Evolutionary conservation across 2,888 invertebrate genomes (phyloP).

Genomic region (Caradrina kadenii): DNA sequence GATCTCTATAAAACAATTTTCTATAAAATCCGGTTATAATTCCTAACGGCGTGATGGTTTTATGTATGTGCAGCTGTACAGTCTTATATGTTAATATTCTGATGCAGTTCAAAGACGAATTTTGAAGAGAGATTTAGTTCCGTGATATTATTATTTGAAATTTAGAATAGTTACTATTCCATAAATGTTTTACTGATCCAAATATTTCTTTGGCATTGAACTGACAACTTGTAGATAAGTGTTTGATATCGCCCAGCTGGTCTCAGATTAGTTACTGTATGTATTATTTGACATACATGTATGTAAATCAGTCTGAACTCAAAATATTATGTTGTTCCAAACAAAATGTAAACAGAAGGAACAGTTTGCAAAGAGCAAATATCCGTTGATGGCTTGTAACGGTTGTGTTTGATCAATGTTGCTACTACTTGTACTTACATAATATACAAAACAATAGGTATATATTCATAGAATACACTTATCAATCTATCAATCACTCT

Average conservation of each 20-base stretch:
- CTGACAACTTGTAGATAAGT: slow-evolving; percentile 28
- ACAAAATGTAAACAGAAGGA: slow-evolving; percentile 36
- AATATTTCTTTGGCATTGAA: slow-evolving; percentile 51
- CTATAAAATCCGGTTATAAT: slow-evolving; percentile 4
- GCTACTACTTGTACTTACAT: slow-evolving; percentile 34
- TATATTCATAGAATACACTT: slow-evolving; percentile 14
- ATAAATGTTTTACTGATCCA: slow-evolving; percentile 14
- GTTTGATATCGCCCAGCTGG: slow-evolving; percentile 12
- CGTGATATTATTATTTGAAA: slow-evolving; percentile 23
- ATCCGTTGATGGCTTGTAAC: slow-evolving; percentile 25
- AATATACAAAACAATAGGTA: slow-evolving; percentile 31
- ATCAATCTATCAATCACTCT: slow-evolving; percentile 21
- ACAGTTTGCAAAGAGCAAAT: slow-evolving; percentile 29
- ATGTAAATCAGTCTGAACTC: slow-evolving; percentile 44
- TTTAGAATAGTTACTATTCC: slow-evolving; percentile 33
- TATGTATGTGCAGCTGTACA: slow-evolving; percentile 14
- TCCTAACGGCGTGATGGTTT: background rate
- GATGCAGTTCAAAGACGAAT: slow-evolving; percentile 9
- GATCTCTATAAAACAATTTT: slow-evolving; percentile 36
- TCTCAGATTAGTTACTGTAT: slow-evolving; percentile 12
- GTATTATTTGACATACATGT: slow-evolving; percentile 37
- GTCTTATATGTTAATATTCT: slow-evolving; percentile 23
- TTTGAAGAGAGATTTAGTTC: background rate
- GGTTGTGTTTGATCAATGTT: slow-evolving; percentile 59
- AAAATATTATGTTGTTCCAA: slow-evolving; percentile 41